Evolutionary conservation across 1,140 invertebrate genomes (phyloP), one percentile per base, ranked within the genome.

Genomic region (Nephotettix cincticeps): DNA sequence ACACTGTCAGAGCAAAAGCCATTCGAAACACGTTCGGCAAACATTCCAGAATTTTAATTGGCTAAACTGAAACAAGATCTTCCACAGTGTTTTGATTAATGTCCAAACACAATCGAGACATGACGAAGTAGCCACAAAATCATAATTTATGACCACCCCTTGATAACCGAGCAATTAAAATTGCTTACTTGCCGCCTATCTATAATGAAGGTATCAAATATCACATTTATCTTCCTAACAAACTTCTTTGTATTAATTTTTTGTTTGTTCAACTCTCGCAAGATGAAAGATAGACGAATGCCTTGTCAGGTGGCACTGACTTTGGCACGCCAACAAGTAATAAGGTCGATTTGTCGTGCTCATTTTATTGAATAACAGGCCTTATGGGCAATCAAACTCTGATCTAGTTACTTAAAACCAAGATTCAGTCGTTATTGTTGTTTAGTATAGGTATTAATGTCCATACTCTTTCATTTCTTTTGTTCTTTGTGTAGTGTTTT

Each of bases 161-260:
- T 21, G 47, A 51, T 51, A 51, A 19, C 14, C 47, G 14, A n/a
- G 47, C 47, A 51, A 51, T 51, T 51, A 51, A 51, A 51, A 19
- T 21, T 17, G 47, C 47, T 51, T 51, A 51, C 21, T 51, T 2
- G 47, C n/a, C 47, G 3, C 47, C 4, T 51, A 51, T 51, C 47
- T 51, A 51, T 51, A 51, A 51, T 51, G 47, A 51, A 51, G 14
- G 21, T 51, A 51, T 51, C 47, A 51, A 51, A n/a, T 51, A 51
- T 11, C 47, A 21, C 47, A 51, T 51, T 51, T 4, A 51, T 51
- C 47, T 51, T 51, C 3, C 4, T 4, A 19, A 3, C 47, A n/a
- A n/a, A 51, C 14, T 51, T 51, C 21, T 51, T 51, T 4, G 47
- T 19, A 51, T 51, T 51, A 51, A 51, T 51, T 51, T 51, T 51